Conservation (phyloP, 1,140 invertebrate genomes). For the Pseudomyrmex cubaensis region DNA sequence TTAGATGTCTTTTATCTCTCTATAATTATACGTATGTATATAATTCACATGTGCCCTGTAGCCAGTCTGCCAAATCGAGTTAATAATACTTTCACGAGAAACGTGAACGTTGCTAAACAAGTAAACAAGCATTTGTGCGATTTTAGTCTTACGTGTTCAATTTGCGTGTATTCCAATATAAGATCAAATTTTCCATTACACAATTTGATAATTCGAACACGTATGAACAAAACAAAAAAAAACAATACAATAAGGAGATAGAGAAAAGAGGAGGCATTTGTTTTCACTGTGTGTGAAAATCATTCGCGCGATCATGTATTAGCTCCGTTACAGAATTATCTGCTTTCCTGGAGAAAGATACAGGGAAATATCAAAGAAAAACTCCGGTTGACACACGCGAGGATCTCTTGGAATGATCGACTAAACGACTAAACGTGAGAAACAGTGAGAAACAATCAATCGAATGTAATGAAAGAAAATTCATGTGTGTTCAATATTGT, state of each 20-base stretch:
- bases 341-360: background rate
- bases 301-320: background rate
- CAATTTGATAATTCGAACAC: background rate
- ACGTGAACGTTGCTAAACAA: constrained; percentile 52
- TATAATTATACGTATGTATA: constrained; percentile 38
- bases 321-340: background rate
- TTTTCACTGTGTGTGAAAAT: background rate
- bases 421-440: constrained; percentile 1
- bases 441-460: constrained; percentile 8
- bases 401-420: background rate
- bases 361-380: background rate
- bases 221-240: background rate
- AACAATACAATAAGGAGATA: background rate
- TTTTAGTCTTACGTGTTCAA: constrained; percentile 4
- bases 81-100: constrained; percentile 29
- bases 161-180: background rate
- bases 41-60: background rate
- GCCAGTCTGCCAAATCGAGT: constrained; percentile 9
- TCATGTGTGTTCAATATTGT: background rate
- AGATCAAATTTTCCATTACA: background rate
- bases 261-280: constrained; percentile 35
- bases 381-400: background rate
- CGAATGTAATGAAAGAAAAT: constrained; percentile 7
- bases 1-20: constrained; percentile 47
- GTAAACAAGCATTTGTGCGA: constrained; percentile 40